Evolutionary conservation across 2,888 invertebrate species (phyloP).

Genomic region (Melitaea athalia): DNA sequence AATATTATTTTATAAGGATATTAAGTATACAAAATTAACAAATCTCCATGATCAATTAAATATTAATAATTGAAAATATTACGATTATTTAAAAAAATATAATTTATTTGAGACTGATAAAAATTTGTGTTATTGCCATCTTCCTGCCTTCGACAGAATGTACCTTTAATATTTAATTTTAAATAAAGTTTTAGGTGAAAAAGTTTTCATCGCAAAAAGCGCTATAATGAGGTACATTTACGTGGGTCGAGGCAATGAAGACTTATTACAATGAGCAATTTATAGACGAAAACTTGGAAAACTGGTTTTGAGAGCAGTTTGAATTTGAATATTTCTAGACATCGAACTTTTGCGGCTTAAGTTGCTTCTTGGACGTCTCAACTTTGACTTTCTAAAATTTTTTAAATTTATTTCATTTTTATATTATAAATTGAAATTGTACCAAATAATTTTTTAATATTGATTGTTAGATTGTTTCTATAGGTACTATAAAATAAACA

Average conservation of each 20-base stretch:
- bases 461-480: too few relatives aligned
- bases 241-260: conserved; percentile 7
- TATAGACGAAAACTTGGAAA: conserved; percentile 2
- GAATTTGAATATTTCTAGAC: background rate
- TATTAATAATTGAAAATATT: too few relatives aligned
- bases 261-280: conserved; percentile 5
- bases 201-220: conserved; percentile 7
- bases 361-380: background rate
- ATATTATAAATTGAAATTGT: too few relatives aligned
- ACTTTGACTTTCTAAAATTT: background rate
- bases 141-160: background rate
- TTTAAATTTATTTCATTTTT: background rate
- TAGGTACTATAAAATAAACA: too few relatives aligned
- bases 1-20: too few relatives aligned
- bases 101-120: background rate
- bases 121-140: background rate
- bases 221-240: conserved; percentile 10
- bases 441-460: too few relatives aligned
- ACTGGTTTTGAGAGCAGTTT: background rate
- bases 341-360: background rate
- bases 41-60: too few relatives aligned
- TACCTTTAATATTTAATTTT: background rate
- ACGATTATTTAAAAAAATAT: too few relatives aligned
- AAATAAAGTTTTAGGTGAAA: background rate
- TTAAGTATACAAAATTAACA: too few relatives aligned